Percentiles rank a stretch among this genome's conserved stretches.
Evolutionary conservation across 2,113 vertebrate species (phyloP).

Genomic region (Psilopsiagon aymara): DNA sequence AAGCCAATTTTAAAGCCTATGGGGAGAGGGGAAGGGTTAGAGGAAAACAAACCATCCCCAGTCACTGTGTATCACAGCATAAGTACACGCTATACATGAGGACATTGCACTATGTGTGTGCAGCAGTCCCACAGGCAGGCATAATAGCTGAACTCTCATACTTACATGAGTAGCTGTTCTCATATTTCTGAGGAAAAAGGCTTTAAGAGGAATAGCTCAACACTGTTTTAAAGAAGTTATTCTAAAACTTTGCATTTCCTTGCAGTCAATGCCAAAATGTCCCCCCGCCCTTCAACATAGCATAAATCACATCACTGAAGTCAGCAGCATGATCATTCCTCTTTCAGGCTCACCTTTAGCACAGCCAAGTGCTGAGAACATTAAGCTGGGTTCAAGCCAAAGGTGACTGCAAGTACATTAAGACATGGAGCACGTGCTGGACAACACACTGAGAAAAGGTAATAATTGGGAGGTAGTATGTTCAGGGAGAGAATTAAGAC

Average conservation of each 20-base stretch:
- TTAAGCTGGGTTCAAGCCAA: neutral
- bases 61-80: accelerated
- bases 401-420: neutral
- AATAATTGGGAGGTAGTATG: neutral
- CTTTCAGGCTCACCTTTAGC: neutral
- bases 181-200: neutral
- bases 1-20: neutral
- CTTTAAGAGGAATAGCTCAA: neutral
- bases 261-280: neutral
- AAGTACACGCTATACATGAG: accelerated
- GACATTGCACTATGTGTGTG: accelerated
- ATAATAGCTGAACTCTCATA: neutral
- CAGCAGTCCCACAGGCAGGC: neutral
- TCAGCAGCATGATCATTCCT: neutral
- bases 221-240: neutral
- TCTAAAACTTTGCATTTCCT: neutral
- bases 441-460: neutral
- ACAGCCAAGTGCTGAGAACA: neutral
- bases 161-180: neutral
- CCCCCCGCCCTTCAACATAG: accelerated
- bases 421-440: neutral
- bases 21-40: neutral
- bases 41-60: neutral
- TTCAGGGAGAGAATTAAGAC: neutral
- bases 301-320: neutral